Evolutionary conservation across 1,140 invertebrate species (phyloP).

Genomic region (Cyphomyrmex costatus): DNA sequence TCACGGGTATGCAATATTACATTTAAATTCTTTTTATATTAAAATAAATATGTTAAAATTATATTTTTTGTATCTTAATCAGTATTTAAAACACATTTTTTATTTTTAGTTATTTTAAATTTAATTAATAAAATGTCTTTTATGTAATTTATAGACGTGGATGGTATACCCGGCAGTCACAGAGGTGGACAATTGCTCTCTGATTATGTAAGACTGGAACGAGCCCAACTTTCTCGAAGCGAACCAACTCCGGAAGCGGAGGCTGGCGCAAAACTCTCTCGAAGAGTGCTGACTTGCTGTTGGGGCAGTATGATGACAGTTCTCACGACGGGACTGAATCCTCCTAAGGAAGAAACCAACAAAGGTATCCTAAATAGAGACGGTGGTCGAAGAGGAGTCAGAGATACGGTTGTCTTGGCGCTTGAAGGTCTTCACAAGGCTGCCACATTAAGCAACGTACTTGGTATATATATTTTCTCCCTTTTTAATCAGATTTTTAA

Average conservation of each 20-base stretch:
- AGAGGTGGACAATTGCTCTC: slow-evolving; percentile 92
- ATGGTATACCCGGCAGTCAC: slow-evolving; percentile 91
- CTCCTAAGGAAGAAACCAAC: slow-evolving; percentile 83
- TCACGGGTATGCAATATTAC: slow-evolving; percentile 89
- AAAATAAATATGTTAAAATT: not conserved
- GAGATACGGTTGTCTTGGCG: slow-evolving; percentile 91
- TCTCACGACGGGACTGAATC: slow-evolving; percentile 91
- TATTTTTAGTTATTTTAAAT: not conserved
- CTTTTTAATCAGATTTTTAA: not conserved
- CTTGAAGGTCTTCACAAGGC: slow-evolving; percentile 96
- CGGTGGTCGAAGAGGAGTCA: slow-evolving; percentile 88
- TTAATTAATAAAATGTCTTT: not conserved
- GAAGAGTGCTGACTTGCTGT: slow-evolving; percentile 94
- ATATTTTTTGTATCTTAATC: not conserved
- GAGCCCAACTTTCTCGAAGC: slow-evolving; percentile 88
- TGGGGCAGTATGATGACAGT: slow-evolving; percentile 97
- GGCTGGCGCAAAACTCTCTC: slow-evolving; percentile 90
- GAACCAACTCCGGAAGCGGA: slow-evolving; percentile 91
- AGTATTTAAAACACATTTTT: not conserved
- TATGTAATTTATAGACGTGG: slow-evolving; percentile 89
- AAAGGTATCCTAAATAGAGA: slow-evolving; percentile 85
- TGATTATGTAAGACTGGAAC: slow-evolving; percentile 94
- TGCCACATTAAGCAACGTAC: slow-evolving; percentile 91
- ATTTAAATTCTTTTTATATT: not conserved
- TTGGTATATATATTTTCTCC: slow-evolving; percentile 84